phyloP scores from a whole-genome alignment of 2,113 vertebrate genomes.

The Mungos mungo region DNA sequence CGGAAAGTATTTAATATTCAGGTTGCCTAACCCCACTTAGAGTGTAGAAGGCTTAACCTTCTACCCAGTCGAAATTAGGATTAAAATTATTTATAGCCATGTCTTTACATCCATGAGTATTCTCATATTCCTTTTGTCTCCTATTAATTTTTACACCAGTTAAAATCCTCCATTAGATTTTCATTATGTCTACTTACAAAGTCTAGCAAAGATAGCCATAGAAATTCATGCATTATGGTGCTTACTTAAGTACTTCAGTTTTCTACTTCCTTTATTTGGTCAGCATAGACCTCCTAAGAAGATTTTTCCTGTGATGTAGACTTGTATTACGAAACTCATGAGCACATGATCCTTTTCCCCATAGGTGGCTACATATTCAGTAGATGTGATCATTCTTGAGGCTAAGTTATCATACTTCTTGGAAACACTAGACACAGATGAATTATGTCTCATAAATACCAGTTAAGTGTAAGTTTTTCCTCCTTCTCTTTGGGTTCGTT shows the following conservation, averaged over 20 bases:
- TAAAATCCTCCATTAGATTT: neutral
- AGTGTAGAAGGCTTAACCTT: neutral
- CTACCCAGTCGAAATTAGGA: neutral
- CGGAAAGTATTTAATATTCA: neutral
- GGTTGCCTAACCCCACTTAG: neutral
- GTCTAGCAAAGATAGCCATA: neutral
- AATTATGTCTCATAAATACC: conserved; percentile 16
- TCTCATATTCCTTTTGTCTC: neutral
- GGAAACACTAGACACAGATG: neutral
- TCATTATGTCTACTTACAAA: neutral
- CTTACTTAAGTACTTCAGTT: neutral
- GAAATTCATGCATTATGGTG: neutral
- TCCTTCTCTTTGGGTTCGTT: neutral
- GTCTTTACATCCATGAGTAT: neutral
- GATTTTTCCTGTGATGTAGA: neutral
- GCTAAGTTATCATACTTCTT: neutral
- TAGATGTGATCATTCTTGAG: neutral
- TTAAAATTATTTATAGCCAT: neutral
- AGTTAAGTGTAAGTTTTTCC: neutral
- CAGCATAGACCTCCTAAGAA: neutral
- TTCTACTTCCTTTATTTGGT: neutral
- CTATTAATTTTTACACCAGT: neutral
- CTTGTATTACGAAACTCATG: neutral
- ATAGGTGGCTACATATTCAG: neutral
- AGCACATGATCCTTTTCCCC: neutral